These are phyloP conservation scores for Myotis yumanensis DNA, from an alignment of 2,113 vertebrate genomes.

Conservation along the genomic window DNA sequence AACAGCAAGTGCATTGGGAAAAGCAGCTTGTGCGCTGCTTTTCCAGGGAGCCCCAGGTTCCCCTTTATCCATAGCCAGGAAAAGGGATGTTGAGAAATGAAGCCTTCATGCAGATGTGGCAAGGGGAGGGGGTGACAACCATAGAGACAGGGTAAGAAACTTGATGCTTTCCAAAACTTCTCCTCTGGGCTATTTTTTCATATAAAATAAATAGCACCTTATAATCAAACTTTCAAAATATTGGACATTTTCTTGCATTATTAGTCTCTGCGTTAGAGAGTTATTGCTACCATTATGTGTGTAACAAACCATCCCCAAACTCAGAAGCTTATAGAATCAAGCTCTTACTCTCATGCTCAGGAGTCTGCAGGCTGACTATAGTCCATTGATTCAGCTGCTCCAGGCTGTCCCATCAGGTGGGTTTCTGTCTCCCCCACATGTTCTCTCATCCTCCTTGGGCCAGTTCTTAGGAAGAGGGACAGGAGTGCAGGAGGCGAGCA, in stretches of 20 bases:
- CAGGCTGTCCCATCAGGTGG: background rate
- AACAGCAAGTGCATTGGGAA: background rate
- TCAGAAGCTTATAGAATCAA: background rate
- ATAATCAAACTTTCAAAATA: conserved; percentile 1
- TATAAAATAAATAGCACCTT: conserved; percentile 13
- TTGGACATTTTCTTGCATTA: background rate
- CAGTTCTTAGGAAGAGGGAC: background rate
- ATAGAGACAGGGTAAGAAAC: background rate
- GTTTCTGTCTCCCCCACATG: background rate
- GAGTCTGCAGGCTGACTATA: background rate
- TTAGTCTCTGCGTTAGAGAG: background rate
- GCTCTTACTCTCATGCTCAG: background rate
- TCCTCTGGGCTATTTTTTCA: background rate
- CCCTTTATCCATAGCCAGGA: background rate
- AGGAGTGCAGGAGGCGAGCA: background rate
- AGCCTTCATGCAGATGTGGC: background rate
- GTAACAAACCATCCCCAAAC: background rate
- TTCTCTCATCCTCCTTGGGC: background rate
- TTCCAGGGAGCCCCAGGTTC: background rate
- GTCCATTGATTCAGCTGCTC: background rate
- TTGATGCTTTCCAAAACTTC: background rate
- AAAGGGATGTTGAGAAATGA: background rate
- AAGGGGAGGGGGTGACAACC: background rate
- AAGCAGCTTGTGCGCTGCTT: background rate
- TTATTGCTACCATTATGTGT: background rate